Base-by-base conservation (phyloP, 1,140 invertebrate species). In the Cydia pomonella region DNA sequence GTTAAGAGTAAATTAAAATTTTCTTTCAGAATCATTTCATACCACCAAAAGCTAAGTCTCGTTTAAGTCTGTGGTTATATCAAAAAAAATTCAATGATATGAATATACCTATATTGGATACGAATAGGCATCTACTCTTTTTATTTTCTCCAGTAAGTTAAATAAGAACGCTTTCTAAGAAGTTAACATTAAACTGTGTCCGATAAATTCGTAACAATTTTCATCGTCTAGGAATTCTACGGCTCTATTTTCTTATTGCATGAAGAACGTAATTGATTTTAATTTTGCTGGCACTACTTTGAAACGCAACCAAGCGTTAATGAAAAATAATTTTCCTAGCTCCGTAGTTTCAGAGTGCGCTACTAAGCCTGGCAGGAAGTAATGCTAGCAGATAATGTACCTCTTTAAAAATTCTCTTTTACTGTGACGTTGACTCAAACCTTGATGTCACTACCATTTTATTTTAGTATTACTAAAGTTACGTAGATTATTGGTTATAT, bases 261-360 rank as follows among this genome's bases (percentile, higher is more conserved):
- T 78, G 80, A 82, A 79, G 82, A 84, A 86, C 83, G 85, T 87
- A 90, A 90, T 90, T 87, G 88, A 89, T 89, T 90, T 87, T 87
- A 89, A 90, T 90, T 88, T 83, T 77, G 75, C 80, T 80, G 77
- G 87, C 84, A 86, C 84, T 85, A 86, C 82, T 83, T 85, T 87
- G 77, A 84, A 84, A 85, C 77, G 87, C 86, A 87, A 78, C 81
- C 66, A 77, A 87, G 84, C 86, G 85, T 87, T 89, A 87, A 90
- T 90, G 88, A 88, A 90, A 90, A 90, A 90, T 89, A 87, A 90
- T 90, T 90, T 87, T 84, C 84, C 82, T 85, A 85, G 86, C 85
- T 87, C 77, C 84, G 80, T 84, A 85, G 83, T 83, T 85, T 82
- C 82, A 84, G 84, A 86, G 81, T 83, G 50, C n/a, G 50, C 50